A percentile compares a stretch with the other conserved stretches of the same genome.
phyloP scores from a whole-genome alignment of 2,888 invertebrate genomes.

The Sphaerophoria rueppellii region DNA sequence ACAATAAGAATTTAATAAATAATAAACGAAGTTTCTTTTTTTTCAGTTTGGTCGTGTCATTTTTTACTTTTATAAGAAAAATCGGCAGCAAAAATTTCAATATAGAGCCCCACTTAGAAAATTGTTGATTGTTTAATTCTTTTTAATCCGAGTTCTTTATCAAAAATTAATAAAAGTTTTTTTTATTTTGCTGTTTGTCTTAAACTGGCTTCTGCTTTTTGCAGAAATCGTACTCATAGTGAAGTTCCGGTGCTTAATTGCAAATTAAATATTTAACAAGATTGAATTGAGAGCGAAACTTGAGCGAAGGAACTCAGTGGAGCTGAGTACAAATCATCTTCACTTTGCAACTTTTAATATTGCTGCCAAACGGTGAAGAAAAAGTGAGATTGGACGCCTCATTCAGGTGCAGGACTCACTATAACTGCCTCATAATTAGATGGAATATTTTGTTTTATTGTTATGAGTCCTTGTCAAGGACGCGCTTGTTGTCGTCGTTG shows the following conservation, averaged over 20 bases:
- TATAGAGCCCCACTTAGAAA: conserved; percentile 29
- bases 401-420: conserved; percentile 6
- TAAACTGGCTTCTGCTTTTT: not conserved
- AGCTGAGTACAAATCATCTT: not conserved
- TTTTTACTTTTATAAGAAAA: not conserved
- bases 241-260: conserved; percentile 56
- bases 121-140: conserved; percentile 28
- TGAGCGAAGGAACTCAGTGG: not conserved
- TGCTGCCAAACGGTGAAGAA: not conserved
- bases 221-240: not conserved
- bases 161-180: conserved; percentile 49
- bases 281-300: conserved; percentile 43
- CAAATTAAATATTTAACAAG: conserved; percentile 66
- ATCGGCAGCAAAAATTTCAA: conserved; percentile 5
- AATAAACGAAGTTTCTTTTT: conserved; percentile 10
- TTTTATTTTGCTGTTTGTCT: not conserved
- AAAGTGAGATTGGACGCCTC: not conserved
- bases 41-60: not conserved
- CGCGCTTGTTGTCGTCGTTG: conserved; percentile 23
- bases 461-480: conserved; percentile 7
- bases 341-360: not conserved
- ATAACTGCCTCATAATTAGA: conserved; percentile 25
- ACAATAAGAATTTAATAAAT: conserved; percentile 6
- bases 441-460: conserved; percentile 25
- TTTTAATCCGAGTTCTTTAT: conserved; percentile 36